Percentiles rank a stretch among this genome's conserved stretches.
Conservation (phyloP, 2,888 invertebrate species). For the Aradus depressus region DNA sequence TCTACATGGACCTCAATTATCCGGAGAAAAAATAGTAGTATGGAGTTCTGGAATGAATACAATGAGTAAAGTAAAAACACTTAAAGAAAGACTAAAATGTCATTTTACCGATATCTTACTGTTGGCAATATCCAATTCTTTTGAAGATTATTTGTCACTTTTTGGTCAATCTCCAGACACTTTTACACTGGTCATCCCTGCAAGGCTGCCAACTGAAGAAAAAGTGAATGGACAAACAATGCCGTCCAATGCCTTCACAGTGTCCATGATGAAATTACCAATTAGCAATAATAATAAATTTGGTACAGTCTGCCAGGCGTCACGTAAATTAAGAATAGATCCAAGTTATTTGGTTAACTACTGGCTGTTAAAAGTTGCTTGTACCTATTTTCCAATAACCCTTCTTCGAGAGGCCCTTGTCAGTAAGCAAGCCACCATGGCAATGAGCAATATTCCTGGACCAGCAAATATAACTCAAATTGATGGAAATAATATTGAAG, state of each 20-base stretch:
- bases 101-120: conserved; percentile 42
- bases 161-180: conserved; percentile 20
- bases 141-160: conserved; percentile 35
- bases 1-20: conserved; percentile 40
- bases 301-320: conserved; percentile 28
- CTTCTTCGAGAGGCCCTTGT: conserved; percentile 38
- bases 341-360: conserved; percentile 42
- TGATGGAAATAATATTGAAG: conserved; percentile 38
- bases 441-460: conserved; percentile 44
- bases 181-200: conserved; percentile 35
- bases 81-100: conserved; percentile 30
- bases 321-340: conserved; percentile 36
- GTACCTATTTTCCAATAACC: conserved; percentile 39
- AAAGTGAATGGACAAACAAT: background rate
- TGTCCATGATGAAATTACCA: conserved; percentile 41
- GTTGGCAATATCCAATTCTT: conserved; percentile 41
- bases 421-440: conserved; percentile 42
- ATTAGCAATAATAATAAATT: conserved; percentile 32
- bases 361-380: conserved; percentile 40
- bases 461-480: conserved; percentile 38
- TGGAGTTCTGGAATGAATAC: conserved; percentile 39
- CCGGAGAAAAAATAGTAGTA: conserved; percentile 39
- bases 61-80: conserved; percentile 36
- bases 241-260: conserved; percentile 40
- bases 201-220: conserved; percentile 30